Percentiles rank a stretch among this genome's conserved stretches.
Evolutionary conservation across 2,888 invertebrate species (phyloP).

Genomic region (Ormyrus pomaceus): DNA sequence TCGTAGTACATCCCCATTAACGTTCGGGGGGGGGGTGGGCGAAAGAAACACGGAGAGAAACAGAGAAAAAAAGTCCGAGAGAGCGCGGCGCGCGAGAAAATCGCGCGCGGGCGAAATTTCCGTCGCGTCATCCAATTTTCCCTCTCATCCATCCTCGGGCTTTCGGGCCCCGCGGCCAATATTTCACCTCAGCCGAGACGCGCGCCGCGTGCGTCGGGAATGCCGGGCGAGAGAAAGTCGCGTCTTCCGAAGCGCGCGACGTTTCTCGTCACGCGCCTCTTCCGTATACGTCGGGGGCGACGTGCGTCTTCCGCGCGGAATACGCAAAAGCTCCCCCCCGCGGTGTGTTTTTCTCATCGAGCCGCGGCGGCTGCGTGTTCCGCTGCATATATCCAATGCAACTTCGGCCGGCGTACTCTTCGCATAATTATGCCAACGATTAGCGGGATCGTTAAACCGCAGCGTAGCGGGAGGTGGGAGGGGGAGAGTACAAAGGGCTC

Average conservation of each 20-base stretch:
- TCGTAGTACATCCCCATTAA: too few species aligned
- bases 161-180: slow-evolving; percentile 13
- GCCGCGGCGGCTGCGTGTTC: background rate
- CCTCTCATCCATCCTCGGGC: slow-evolving; percentile 54
- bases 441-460: background rate
- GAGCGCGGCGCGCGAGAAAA: background rate
- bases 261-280: slow-evolving; percentile 68
- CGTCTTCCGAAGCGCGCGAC: slow-evolving; percentile 64
- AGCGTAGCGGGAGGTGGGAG: too few species aligned
- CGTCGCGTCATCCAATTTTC: slow-evolving; percentile 53
- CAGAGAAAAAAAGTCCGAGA: background rate
- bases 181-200: slow-evolving; percentile 24
- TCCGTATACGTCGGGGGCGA: background rate
- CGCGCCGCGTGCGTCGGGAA: slow-evolving; percentile 4
- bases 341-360: background rate
- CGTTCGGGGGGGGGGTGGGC: background rate
- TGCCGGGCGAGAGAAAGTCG: slow-evolving; percentile 18
- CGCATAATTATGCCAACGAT: background rate
- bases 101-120: slow-evolving; percentile 25
- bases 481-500: background rate
- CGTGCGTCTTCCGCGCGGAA: background rate
- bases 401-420: background rate
- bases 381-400: background rate
- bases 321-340: background rate
- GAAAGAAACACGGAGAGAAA: slow-evolving; percentile 1